A percentile compares a stretch with the other conserved stretches of the same genome.
Conservation (phyloP, 2,888 invertebrate species). For the Itoplectis maculator region DNA sequence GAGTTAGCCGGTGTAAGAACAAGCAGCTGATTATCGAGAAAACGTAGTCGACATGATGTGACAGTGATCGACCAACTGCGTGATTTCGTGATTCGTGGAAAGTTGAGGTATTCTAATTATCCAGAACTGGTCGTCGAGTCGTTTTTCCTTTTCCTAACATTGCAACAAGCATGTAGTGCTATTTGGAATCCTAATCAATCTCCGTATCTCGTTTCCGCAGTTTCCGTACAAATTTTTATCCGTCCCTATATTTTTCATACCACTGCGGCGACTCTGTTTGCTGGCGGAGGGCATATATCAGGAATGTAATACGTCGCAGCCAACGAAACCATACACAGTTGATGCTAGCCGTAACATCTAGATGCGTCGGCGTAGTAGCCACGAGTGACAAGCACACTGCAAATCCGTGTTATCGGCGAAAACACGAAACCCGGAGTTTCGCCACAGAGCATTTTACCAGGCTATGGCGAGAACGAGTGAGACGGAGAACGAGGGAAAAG, state of each 20-base stretch:
- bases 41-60: no score
- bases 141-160: not conserved
- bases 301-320: not conserved
- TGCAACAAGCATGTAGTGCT: not conserved
- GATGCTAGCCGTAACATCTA: not conserved
- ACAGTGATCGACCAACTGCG: no score
- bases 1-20: not conserved
- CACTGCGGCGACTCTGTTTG: no score
- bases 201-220: not conserved
- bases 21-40: not conserved
- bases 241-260: not conserved
- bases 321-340: not conserved
- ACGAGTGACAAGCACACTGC: slow-evolving; percentile 63
- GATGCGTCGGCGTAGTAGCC: slow-evolving; percentile 29
- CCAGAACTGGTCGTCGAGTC: no score
- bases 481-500: not conserved
- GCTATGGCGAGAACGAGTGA: not conserved
- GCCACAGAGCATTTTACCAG: slow-evolving; percentile 26
- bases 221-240: not conserved
- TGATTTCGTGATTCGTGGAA: no score
- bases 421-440: slow-evolving; percentile 46
- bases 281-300: not conserved
- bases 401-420: slow-evolving; percentile 64
- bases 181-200: not conserved
- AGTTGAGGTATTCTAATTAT: no score